Base-by-base conservation (phyloP, 1,140 invertebrate genomes). In the Drosophila sulfurigaster region DNA sequence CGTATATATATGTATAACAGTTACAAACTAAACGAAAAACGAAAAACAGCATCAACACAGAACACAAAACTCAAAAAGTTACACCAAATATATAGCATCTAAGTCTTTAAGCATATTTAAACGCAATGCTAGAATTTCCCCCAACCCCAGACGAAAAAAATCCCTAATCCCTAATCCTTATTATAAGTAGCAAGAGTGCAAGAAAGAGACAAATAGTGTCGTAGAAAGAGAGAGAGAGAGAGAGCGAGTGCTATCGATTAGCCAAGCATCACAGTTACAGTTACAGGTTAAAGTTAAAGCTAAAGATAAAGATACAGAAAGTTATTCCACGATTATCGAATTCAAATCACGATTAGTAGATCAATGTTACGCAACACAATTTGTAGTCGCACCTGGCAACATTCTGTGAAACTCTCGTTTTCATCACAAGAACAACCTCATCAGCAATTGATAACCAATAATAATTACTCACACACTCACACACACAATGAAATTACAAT, bases 51-150 rank as follows among this genome's bases (percentile, higher is more conserved):
- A 75, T 38, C 35, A 70, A 65, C 59, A 58, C 73, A 75, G 68
- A 73, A 81, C 76, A 87, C 81, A 78, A 74, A 88, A 77, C 79
- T 82, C 81, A 88, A 88, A 88, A 81, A 88, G 65, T 68, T 88
- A 88, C 85, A 88, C 85, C 85, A 88, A 88, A 88, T 71, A 88
- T 82, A 52, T 79, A 78, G 74, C 60, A 35, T 48, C 30, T 78
- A 80, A 80, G 75, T 78, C 75, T 69, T 78, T 74, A 80, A 78
- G 65, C 70, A 77, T 79, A 79, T 76, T 79, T 79, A 79, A 79
- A 79, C 62, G 49, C 72, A 65, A 58, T 38, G 45, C 41, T 41
- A 57, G 3, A 57, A 35, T 35, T 56, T 48, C 25, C 58, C 51
- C 68, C 63, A 45, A 62, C 51, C 68, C 63, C 49, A 62, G 58